Evolutionary conservation across 2,113 vertebrate genomes (phyloP).

Genomic region (Podocnemis expansa): DNA sequence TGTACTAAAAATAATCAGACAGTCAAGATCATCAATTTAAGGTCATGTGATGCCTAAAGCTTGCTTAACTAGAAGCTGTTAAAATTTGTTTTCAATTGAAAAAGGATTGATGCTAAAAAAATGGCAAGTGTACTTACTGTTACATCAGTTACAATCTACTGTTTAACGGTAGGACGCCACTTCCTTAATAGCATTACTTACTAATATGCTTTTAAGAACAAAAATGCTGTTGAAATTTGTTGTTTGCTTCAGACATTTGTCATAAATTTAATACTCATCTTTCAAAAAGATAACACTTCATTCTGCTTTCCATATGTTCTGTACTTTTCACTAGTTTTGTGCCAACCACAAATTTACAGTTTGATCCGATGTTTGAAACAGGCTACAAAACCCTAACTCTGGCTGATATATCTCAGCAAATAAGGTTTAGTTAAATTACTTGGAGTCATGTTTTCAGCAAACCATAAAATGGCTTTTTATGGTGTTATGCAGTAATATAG

Average conservation of each 20-base stretch:
- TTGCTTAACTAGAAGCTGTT: neutral
- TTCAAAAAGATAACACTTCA: conserved; percentile 17
- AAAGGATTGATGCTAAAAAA: neutral
- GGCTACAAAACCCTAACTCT: conserved; percentile 22
- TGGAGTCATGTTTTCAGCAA: conserved; percentile 31
- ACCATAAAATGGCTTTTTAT: conserved; percentile 37
- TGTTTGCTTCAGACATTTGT: conserved; percentile 18
- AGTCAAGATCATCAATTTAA: neutral
- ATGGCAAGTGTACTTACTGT: neutral
- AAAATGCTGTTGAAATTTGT: neutral
- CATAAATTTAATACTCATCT: conserved; percentile 13
- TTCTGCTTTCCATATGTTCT: conserved; percentile 19
- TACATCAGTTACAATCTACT: neutral
- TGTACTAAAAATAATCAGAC: neutral
- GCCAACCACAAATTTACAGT: conserved; percentile 36
- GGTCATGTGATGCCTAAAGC: neutral
- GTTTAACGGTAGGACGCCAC: neutral
- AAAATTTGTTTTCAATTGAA: conserved; percentile 44
- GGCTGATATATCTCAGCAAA: conserved; percentile 34
- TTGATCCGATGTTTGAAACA: conserved; percentile 47
- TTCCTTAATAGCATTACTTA: conserved; percentile 30
- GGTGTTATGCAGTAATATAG: conserved; percentile 1
- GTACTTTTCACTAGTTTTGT: neutral
- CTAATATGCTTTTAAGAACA: neutral
- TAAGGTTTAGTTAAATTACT: conserved; percentile 52